These are phyloP conservation scores for Cygnus olor DNA, from an alignment of 2,797 vertebrate genomes.

Conservation along the genomic window DNA sequence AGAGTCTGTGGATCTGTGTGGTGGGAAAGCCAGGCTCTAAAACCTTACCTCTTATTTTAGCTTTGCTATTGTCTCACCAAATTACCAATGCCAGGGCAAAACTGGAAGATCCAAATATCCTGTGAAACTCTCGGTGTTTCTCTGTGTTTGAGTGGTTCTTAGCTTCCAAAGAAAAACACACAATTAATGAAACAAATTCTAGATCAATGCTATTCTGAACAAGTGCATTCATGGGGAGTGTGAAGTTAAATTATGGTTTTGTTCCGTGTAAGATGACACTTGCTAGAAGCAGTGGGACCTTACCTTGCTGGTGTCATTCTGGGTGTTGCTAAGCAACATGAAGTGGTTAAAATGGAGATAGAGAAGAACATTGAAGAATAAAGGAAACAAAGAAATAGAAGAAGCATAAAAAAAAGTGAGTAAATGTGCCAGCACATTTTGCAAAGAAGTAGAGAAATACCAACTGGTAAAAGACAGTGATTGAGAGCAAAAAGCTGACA, in stretches of 20 bases:
- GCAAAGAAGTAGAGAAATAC: not conserved
- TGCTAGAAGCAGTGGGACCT: not conserved
- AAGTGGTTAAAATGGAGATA: slow-evolving; percentile 9
- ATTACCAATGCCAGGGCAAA: not conserved
- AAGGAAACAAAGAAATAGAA: not conserved
- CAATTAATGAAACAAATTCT: not conserved
- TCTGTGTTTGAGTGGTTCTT: not conserved
- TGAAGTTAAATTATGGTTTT: not conserved
- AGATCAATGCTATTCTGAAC: not conserved
- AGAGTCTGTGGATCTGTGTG: not conserved
- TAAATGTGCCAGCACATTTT: not conserved
- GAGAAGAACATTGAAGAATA: not conserved
- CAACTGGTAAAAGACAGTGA: not conserved
- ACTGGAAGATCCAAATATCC: not conserved
- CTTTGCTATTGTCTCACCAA: not conserved
- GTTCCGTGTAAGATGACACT: not conserved
- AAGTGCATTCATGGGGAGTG: not conserved
- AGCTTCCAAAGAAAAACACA: not conserved
- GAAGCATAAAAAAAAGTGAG: not conserved
- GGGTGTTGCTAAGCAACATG: slow-evolving; percentile 58
- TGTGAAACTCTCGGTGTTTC: not conserved
- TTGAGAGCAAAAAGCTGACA: not conserved
- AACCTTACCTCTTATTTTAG: not conserved
- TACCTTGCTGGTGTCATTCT: slow-evolving; percentile 9
- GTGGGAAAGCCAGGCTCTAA: not conserved